Percentiles rank a stretch among this genome's conserved stretches.
These are phyloP conservation scores for Dryobotodes eremita DNA, from an alignment of 2,888 invertebrate genomes.

Conservation along the genomic window DNA sequence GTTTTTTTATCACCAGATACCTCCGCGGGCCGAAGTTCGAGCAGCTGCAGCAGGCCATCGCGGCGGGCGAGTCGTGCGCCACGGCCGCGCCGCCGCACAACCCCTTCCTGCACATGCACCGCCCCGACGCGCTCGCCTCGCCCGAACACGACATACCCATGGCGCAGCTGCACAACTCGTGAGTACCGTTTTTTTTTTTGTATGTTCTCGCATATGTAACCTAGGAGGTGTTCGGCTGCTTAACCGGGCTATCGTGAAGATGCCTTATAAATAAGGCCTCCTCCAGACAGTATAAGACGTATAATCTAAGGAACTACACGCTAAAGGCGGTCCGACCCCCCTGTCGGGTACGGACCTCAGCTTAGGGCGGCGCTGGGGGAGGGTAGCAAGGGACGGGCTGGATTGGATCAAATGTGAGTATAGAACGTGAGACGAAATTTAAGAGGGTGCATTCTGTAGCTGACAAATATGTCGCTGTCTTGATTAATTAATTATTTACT, in stretches of 20 bases:
- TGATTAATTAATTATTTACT: too few species aligned
- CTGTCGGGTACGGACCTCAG: too few species aligned
- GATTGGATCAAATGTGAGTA: too few species aligned
- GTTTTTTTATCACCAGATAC: slow-evolving; percentile 88
- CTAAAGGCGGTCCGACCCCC: too few species aligned
- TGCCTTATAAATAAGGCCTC: too few species aligned
- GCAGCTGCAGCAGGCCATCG: slow-evolving; percentile 96
- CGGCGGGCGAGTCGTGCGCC: slow-evolving; percentile 94
- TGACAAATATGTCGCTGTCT: neutral
- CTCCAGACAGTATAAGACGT: too few species aligned
- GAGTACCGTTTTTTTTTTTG: slow-evolving; percentile 52
- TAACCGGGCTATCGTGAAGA: too few species aligned
- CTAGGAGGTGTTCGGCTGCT: too few species aligned
- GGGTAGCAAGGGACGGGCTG: too few species aligned
- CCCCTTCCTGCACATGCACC: slow-evolving; percentile 91
- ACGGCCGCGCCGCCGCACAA: slow-evolving; percentile 90
- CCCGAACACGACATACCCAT: slow-evolving; percentile 83
- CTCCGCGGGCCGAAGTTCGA: slow-evolving; percentile 97
- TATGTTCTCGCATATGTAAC: too few species aligned
- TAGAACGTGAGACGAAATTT: neutral
- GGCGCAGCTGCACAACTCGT: slow-evolving; percentile 80
- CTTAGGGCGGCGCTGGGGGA: too few species aligned
- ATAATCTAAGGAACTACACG: too few species aligned
- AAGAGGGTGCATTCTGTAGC: neutral
- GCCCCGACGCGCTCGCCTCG: slow-evolving; percentile 78